Base-by-base conservation (phyloP, 2,113 vertebrate genomes). In the Myocastor coypus region DNA sequence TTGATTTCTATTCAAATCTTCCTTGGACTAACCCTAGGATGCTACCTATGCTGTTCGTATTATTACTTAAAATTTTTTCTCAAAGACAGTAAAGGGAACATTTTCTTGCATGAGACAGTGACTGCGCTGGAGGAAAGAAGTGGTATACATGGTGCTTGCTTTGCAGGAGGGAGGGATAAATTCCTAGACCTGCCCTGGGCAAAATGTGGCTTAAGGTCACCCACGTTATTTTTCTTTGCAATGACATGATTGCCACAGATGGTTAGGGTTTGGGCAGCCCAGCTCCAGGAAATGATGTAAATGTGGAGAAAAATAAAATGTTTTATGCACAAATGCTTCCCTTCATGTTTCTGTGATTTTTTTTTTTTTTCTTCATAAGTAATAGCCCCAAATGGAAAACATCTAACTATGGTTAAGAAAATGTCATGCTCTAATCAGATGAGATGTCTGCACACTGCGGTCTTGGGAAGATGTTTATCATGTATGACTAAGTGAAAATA, bases 321-420 rank as follows among this genome's bases (percentile, higher is more conserved):
- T 30, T 63, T 89, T 46, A 13, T 68, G 57, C 63, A 20, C 83
- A 92, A 37, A 59, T 52, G 66, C 16, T 71, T 77, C 55, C 68
- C 42, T n/a, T 82, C 8, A 1, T 16, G 10, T 80, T 80, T 80
- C 55, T 80, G 75, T 50, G 75, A 78, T 59, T 40, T 57, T 64
- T 68, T 68, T 63, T 61, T 66, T 66, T 66, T 66, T 66, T 66
- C 17, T 57, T 89, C 26, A 19, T 46, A 46, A 91, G 55, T 50
- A 57, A 71, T 30, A 93, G 37, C 55, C 73, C 73, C 66, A 86
- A 85, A 37, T 82, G 78, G 91, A 82, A 92, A 89, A 59, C 73
- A 64, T 95, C 83, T 87, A 77, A 91, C n/a, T 88, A 28, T 50
- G 71, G 55, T 42, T 83, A 69, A 75, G 34, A 77, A 95, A 93